Conservation (phyloP, 2,888 invertebrate genomes). For the Oeneis ivallda region DNA sequence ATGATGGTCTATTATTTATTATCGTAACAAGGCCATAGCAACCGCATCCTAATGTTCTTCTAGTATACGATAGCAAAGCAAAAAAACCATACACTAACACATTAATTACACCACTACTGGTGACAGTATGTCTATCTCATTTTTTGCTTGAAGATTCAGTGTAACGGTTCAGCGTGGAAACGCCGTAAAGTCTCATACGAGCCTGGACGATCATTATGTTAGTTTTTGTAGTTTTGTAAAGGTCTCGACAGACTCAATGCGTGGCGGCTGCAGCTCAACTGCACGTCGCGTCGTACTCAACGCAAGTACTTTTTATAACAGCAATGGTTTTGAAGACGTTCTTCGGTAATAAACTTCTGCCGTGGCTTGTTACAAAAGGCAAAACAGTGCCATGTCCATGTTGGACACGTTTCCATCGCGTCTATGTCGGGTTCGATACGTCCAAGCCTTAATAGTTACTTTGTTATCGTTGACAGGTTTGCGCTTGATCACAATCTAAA, state of each 20-base stretch:
- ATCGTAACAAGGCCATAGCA: neutral
- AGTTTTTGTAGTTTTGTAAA: constrained; percentile 8
- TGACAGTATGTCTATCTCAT: constrained; percentile 15
- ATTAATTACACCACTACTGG: constrained; percentile 12
- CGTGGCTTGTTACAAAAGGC: no score
- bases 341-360: no score
- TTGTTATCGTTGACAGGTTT: constrained; percentile 19
- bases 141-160: constrained; percentile 9
- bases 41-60: neutral
- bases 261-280: neutral
- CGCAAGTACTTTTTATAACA: no score
- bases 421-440: neutral
- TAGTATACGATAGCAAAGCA: neutral
- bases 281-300: no score
- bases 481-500: constrained; percentile 10
- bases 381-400: no score
- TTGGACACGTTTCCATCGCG: neutral
- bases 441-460: neutral
- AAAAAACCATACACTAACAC: constrained; percentile 9
- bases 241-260: neutral
- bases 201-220: constrained; percentile 15
- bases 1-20: no score
- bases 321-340: no score
- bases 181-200: constrained; percentile 1
- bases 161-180: constrained; percentile 13